phyloP scores from a whole-genome alignment of 2,113 vertebrate species.

The Garra rufa region DNA sequence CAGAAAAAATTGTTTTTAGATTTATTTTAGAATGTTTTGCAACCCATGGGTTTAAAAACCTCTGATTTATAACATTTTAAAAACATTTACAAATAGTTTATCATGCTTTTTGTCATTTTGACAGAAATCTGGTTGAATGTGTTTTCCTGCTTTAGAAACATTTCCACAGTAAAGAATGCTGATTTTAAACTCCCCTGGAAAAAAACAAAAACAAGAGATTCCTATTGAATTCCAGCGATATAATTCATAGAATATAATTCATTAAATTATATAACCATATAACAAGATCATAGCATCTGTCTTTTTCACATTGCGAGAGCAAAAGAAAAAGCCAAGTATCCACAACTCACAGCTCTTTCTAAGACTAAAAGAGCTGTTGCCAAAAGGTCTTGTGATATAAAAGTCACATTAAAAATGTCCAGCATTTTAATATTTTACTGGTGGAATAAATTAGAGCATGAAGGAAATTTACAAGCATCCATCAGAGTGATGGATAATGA shows the following conservation, averaged over 20 bases:
- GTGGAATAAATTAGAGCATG: not conserved
- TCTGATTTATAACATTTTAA: not conserved
- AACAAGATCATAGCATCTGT: too few relatives aligned
- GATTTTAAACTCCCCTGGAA: not conserved
- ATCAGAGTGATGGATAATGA: not conserved
- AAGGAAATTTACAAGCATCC: not conserved
- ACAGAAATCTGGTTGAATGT: not conserved
- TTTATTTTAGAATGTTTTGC: not conserved
- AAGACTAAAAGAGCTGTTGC: not conserved
- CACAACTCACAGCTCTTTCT: not conserved
- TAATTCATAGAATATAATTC: not conserved
- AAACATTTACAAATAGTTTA: not conserved
- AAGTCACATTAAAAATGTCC: not conserved
- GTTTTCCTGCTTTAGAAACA: not conserved
- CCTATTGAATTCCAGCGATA: not conserved
- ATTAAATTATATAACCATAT: not conserved
- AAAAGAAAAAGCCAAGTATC: not conserved
- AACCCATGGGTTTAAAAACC: not conserved
- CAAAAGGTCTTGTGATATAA: not conserved
- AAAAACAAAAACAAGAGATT: not conserved
- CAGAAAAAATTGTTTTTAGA: not conserved
- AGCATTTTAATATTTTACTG: not conserved
- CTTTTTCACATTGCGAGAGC: constrained; percentile 1
- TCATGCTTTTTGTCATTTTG: not conserved
- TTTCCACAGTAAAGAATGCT: not conserved